Conservation (phyloP, 2,888 invertebrate species). For the Polietes domitor region DNA sequence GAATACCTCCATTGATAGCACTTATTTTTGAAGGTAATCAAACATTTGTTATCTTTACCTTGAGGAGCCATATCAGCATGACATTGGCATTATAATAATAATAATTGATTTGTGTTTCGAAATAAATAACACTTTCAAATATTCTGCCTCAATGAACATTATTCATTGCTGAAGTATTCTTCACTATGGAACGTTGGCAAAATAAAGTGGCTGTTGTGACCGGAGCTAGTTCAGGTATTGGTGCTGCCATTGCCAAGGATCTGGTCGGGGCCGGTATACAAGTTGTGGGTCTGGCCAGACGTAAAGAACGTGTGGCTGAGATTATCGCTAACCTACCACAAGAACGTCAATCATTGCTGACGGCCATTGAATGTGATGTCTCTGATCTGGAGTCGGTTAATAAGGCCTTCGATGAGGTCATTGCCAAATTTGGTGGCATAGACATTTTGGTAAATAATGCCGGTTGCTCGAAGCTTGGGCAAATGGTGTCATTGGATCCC, state of each 20-base stretch:
- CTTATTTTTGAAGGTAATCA: too few relatives aligned
- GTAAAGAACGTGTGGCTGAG: constrained; percentile 80
- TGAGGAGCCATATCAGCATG: not conserved
- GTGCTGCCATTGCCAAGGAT: constrained; percentile 80
- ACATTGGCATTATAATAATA: not conserved
- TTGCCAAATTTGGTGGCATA: constrained; percentile 81
- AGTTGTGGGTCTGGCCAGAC: constrained; percentile 83
- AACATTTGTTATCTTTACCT: not conserved
- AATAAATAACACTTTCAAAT: too few relatives aligned
- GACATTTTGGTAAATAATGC: constrained; percentile 84
- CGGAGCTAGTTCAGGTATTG: constrained; percentile 85
- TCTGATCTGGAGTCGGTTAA: constrained; percentile 82
- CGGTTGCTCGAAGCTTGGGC: constrained; percentile 61
- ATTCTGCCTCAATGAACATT: not conserved
- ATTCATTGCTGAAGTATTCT: not conserved
- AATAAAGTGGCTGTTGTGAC: constrained; percentile 84
- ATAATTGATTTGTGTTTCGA: too few relatives aligned
- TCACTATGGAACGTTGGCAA: constrained; percentile 83
- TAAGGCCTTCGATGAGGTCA: constrained; percentile 82
- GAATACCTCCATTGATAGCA: too few relatives aligned
- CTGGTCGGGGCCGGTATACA: constrained; percentile 81
- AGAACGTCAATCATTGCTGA: constrained; percentile 73
- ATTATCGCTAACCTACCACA: constrained; percentile 67
- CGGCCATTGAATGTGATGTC: constrained; percentile 81
- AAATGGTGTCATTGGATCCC: constrained; percentile 45